Evolutionary conservation across 2,888 invertebrate genomes (phyloP), one percentile per base, ranked within the genome.

Genomic region (Apodemia hepburni): DNA sequence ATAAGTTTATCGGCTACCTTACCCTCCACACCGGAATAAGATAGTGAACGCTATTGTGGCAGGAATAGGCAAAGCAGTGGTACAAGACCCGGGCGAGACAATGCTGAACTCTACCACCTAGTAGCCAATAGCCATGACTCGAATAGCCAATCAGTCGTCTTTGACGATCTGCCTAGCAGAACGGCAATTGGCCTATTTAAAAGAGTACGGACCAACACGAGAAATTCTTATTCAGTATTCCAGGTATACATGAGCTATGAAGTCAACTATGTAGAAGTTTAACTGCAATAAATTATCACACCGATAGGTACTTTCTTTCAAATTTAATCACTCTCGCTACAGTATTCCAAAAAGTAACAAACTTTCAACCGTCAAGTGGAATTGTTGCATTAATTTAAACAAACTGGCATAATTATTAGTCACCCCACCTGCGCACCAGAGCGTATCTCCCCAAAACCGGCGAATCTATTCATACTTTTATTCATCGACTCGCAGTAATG

Each of bases 401-500:
- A 85, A 86, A 87, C 84, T 86, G 77, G 81, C 83, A 84, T 90
- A 92, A 92, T 92, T 90, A 90, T 87, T 83, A 88, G 90, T 86
- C 91, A 92, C 92, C 92, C 92, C 90, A 87, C 83, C 86, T 90
- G 90, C 73, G 73, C 89, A 86, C 63, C 87, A 80, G 89, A 91
- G 88, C 92, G 88, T 82, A 86, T 92, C 92, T 92, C 92, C 92
- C 85, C 78, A 82, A 87, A 88, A 85, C 89, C 83, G 84, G 81
- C 85, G 80, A 82, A 87, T 83, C 88, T 87, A 86, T 88, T 88
- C 88, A 85, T 74, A 77, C 77, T 80, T 84, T 79, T 82, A 82
- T 84, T 82, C 84, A 82, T 79, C 77, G 79, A 76, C 75, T 75
- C 75, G 73, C 77, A 75, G 77, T 76, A 78, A 72, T 73, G 64